Conservation (phyloP, 2,888 invertebrate species). For the Heteromyza rotundicornis region DNA sequence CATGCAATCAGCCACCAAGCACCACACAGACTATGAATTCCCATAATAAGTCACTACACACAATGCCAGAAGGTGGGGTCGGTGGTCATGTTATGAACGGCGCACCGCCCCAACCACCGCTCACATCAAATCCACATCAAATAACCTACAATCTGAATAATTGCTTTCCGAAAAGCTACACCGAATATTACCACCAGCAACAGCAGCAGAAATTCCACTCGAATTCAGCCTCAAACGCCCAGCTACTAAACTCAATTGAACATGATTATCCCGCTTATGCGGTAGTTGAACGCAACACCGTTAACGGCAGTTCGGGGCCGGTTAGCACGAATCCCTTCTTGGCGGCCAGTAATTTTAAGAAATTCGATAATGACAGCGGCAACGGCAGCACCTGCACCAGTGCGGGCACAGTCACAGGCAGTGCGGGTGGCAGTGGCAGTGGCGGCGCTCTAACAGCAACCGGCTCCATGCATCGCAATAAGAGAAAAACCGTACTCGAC, state of each 20-base stretch:
- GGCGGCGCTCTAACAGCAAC: constrained; percentile 12
- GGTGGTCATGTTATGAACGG: constrained; percentile 12
- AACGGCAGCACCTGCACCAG: constrained; percentile 21
- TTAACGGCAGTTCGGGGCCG: constrained; percentile 29
- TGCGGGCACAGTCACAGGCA: background rate
- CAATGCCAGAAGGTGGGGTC: constrained; percentile 22
- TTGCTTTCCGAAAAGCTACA: constrained; percentile 60
- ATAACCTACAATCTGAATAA: constrained; percentile 58
- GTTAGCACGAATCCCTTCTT: constrained; percentile 56
- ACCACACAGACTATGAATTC: constrained; percentile 13
- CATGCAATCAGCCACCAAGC: constrained; percentile 21
- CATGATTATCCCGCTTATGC: constrained; percentile 56
- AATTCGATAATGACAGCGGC: constrained; percentile 46
- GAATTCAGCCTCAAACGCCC: constrained; percentile 45
- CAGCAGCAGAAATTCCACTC: constrained; percentile 34
- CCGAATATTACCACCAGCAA: constrained; percentile 57
- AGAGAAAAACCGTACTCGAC: constrained; percentile 41
- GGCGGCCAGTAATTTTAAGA: constrained; percentile 56
- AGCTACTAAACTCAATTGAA: constrained; percentile 50
- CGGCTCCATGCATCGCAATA: constrained; percentile 45
- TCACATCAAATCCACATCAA: constrained; percentile 40
- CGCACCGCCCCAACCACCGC: background rate
- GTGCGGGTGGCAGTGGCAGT: background rate
- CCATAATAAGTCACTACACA: constrained; percentile 25
- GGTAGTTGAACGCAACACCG: constrained; percentile 45